Evolutionary conservation across 2,113 vertebrate species (phyloP).

Genomic region (Eretmochelys imbricata): DNA sequence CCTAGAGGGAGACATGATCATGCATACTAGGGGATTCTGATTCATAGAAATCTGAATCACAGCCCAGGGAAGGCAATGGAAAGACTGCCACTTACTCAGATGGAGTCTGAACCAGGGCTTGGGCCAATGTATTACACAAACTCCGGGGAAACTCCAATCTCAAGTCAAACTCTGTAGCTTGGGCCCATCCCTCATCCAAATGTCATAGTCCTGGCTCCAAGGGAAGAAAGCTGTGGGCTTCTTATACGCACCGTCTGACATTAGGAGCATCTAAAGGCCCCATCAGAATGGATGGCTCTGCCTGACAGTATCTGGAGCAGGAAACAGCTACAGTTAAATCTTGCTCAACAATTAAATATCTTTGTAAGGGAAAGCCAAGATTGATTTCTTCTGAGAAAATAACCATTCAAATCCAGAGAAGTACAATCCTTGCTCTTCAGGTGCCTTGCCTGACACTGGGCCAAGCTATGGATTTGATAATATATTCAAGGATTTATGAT

Average conservation of each 20-base stretch:
- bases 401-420: background rate
- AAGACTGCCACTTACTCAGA: background rate
- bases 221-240: background rate
- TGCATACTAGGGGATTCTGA: background rate
- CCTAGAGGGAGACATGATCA: background rate
- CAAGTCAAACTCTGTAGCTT: background rate
- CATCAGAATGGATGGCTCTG: background rate
- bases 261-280: background rate
- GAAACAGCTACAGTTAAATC: background rate
- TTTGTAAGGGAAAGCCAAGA: slow-evolving; percentile 42
- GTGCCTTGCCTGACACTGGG: background rate
- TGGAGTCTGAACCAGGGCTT: background rate
- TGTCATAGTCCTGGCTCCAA: background rate
- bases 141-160: background rate
- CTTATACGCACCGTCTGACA: background rate
- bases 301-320: background rate
- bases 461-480: background rate
- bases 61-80: background rate
- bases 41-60: background rate
- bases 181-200: background rate
- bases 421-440: background rate
- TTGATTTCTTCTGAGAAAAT: slow-evolving; percentile 15
- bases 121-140: background rate
- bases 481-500: background rate
- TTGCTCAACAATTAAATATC: slow-evolving; percentile 51